Base-by-base conservation (phyloP, 2,888 invertebrate genomes). In the Megamerina dolium region DNA sequence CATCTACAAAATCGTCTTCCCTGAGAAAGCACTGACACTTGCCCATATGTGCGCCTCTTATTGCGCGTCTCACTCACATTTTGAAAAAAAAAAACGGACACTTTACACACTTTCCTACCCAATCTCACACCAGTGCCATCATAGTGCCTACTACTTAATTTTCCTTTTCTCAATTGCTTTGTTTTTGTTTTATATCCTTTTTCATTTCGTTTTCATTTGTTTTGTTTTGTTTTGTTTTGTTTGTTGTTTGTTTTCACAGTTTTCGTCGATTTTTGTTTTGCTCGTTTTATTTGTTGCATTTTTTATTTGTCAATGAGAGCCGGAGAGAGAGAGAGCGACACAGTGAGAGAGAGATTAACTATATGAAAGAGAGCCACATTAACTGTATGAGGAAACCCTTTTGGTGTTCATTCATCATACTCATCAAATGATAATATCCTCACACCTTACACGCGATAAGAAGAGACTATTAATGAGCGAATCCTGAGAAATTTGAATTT, bases 221-320 rank as follows among this genome's bases (percentile, higher is more conserved):
- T 34, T 40, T 36, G 17, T 34, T 41, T 29, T 21, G 19, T 13
- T 33, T 19, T n/a, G 37, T 52, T 47, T 50, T 50, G 41, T 50
- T 55, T 41, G 41, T 36, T 41, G 49, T 36, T 40, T 26, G 35
- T 23, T 37, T 36, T 35, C 14, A 37, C 18, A 19, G 9, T 37
- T 44, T 14, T 38, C 34, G 37, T 38, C 37, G 40, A 42, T 45
- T 45, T 50, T 46, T 50, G 50, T 50, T 50, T 47, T 50, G 50
- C 41, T 50, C 46, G 46, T 48, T 50, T 50, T 46, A 32, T 48
- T 46, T 48, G 46, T 44, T 46, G 46, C 51, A 45, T 40, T 48
- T 34, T 29, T 36, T 34, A 23, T 41, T 37, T 40, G 21, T 26
- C 29, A 32, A 34, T 21, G 23, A 16, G 17, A 20, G 35, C 9